These are phyloP conservation scores for Acrocephalus scirpaceus DNA, from an alignment of 2,797 vertebrate genomes.

Conservation along the genomic window DNA sequence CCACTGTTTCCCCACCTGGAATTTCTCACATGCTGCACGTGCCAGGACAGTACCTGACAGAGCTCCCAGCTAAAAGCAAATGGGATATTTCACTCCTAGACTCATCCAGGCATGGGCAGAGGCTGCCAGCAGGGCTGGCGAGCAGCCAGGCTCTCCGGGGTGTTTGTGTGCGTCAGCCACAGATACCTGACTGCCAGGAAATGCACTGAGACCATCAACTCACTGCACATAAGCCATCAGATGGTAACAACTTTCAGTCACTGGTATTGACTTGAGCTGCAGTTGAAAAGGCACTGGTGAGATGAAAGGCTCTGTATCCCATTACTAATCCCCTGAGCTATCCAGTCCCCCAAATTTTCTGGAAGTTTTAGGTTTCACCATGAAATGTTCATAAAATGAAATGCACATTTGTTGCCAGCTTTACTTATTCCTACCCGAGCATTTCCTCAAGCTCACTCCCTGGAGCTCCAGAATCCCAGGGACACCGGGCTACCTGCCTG, in stretches of 20 bases:
- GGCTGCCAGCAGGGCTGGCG: background rate
- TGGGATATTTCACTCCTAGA: background rate
- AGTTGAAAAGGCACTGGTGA: constrained; percentile 66
- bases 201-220: constrained; percentile 53
- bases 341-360: constrained; percentile 69
- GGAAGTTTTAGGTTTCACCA: constrained; percentile 75
- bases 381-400: constrained; percentile 74
- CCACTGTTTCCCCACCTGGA: background rate
- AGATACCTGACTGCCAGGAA: constrained; percentile 67
- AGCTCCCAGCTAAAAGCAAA: background rate
- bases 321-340: constrained; percentile 72
- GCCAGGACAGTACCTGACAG: background rate
- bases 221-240: constrained; percentile 60
- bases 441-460: constrained; percentile 29
- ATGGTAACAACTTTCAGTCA: constrained; percentile 67
- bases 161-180: constrained; percentile 27
- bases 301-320: constrained; percentile 72
- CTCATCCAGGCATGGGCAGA: background rate
- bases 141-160: constrained; percentile 9
- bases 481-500: background rate
- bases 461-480: background rate
- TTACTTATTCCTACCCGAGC: constrained; percentile 26
- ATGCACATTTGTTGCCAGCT: constrained; percentile 70
- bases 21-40: background rate
- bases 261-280: constrained; percentile 60